Evolutionary conservation across 2,888 invertebrate genomes (phyloP), one percentile per base, ranked within the genome.

Genomic region (Oscheius sp.): DNA sequence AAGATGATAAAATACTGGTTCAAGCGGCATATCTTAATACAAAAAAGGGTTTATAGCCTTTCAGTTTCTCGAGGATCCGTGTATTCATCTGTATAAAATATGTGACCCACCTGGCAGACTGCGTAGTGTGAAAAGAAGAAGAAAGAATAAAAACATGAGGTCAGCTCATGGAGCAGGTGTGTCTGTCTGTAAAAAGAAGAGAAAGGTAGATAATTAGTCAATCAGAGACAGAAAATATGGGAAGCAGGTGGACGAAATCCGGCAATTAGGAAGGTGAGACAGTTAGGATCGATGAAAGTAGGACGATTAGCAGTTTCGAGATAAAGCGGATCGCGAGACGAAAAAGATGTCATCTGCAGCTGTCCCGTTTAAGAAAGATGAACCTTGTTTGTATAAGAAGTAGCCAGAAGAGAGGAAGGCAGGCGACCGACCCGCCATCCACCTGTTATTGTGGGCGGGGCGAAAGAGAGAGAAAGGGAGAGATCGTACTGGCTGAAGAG

Each of bases 161-260:
- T 36, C n/a, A n/a, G n/a, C n/a, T n/a, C n/a, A n/a, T n/a, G n/a
- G n/a, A n/a, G n/a, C 36, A 36, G 36, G 36, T 36, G 36, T 36
- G 8, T 36, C 36, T 36, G 36, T 9, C 8, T 20, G 54, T 32
- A 54, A 20, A 54, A 54, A 33, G n/a, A 54, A 2, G 51, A 30
- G 54, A 33, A 22, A n/a, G 49, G n/a, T 9, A 36, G 36, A 36
- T 36, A 14, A 36, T 9, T 36, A 14, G 36, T 9, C 8, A 36
- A 36, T 36, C 8, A 49, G 51, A 30, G 51, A 28, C 51, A 51
- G 17, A 51, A 54, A 54, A 20, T 17, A 17, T 9, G 54, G 33
- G n/a, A n/a, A n/a, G n/a, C 59, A 59, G 59, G 59, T 59, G 59
- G 44, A 44, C 59, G 20, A 59, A 57, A 59, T 59, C 59, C 59